Conservation (phyloP, 23 tunicate species). For the Trididemnum clinides region DNA sequence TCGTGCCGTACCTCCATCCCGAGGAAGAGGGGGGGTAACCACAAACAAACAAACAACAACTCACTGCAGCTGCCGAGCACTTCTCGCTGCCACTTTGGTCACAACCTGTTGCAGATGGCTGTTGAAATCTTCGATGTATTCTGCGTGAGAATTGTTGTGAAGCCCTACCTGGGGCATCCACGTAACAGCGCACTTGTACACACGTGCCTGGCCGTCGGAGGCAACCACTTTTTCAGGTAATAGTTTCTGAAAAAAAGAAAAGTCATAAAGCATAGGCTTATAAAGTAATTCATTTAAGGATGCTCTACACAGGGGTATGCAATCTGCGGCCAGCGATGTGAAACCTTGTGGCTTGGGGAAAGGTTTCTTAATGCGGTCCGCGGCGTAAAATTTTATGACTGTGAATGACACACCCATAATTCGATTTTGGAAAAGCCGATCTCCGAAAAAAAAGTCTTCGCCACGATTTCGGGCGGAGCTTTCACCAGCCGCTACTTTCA, state of each 20-base stretch:
- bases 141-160: constrained; percentile 22
- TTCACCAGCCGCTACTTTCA: too few relatives aligned
- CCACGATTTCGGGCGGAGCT: too few relatives aligned
- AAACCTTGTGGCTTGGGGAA: too few relatives aligned
- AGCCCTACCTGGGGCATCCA: constrained; percentile 61
- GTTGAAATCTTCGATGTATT: constrained; percentile 42
- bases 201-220: constrained; percentile 27
- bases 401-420: too few relatives aligned
- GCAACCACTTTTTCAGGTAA: constrained; percentile 28
- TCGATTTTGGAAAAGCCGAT: too few relatives aligned
- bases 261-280: not conserved
- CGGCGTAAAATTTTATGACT: too few relatives aligned
- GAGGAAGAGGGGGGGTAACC: too few relatives aligned
- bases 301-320: not conserved
- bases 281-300: not conserved
- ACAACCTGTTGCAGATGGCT: constrained; percentile 19
- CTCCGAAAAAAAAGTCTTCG: too few relatives aligned
- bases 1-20: too few relatives aligned
- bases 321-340: too few relatives aligned
- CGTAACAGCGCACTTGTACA: constrained; percentile 43
- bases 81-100: not conserved
- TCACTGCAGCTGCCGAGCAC: not conserved
- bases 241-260: not conserved
- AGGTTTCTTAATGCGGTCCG: too few relatives aligned
- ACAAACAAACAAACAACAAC: not conserved